These are phyloP conservation scores for Achatina immaculata DNA, from an alignment of 1,140 invertebrate species.

Conservation along the genomic window DNA sequence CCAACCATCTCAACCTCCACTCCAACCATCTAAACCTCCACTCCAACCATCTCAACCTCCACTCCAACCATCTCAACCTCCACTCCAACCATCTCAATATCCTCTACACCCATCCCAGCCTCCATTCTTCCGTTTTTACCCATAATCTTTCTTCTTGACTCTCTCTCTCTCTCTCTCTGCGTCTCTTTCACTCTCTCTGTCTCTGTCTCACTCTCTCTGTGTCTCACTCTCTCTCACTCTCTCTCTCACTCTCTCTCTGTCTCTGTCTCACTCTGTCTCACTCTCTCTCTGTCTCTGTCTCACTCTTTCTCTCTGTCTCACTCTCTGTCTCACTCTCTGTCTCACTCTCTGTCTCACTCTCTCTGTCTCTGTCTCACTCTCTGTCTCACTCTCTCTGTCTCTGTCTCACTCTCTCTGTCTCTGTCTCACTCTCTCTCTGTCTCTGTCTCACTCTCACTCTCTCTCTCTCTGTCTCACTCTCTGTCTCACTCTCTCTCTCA, in stretches of 20 bases:
- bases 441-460: not conserved
- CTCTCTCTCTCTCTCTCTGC: not conserved
- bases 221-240: not conserved
- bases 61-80: too few relatives aligned
- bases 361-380: not conserved
- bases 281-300: too few relatives aligned
- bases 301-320: too few relatives aligned
- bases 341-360: not conserved
- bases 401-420: not conserved
- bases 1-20: too few relatives aligned
- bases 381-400: not conserved
- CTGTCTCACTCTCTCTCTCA: not conserved
- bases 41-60: too few relatives aligned
- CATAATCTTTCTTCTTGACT: not conserved
- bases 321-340: not conserved
- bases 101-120: too few relatives aligned
- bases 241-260: not conserved
- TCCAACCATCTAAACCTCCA: too few relatives aligned
- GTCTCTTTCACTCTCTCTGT: constrained; percentile 15
- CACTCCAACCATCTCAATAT: too few relatives aligned
- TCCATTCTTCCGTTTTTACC: too few relatives aligned
- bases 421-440: not conserved
- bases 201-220: constrained; percentile 5
- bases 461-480: not conserved
- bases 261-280: too few relatives aligned